Percentiles rank a stretch among this genome's conserved stretches.
phyloP scores from a whole-genome alignment of 2,797 vertebrate species.

The Epinephelus malabaricus region DNA sequence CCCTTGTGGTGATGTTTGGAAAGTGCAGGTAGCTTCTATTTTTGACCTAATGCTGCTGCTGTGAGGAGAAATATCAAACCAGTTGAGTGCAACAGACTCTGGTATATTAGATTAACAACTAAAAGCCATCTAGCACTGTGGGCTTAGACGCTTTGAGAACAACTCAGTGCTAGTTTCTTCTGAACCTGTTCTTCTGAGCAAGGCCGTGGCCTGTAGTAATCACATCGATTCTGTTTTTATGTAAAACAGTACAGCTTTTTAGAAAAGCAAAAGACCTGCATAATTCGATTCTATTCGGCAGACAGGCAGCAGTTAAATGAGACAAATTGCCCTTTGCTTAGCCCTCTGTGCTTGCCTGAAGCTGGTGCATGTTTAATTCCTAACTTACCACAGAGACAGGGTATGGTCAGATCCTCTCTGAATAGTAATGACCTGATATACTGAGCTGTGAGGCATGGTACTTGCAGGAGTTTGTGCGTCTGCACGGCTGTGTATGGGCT shows the following conservation, averaged over 20 bases:
- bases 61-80: constrained; percentile 14
- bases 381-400: constrained; percentile 64
- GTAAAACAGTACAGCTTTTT: constrained; percentile 48
- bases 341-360: constrained; percentile 63
- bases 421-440: constrained; percentile 76
- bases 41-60: constrained; percentile 1
- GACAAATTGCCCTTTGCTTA: constrained; percentile 78
- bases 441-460: constrained; percentile 23
- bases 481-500: constrained; percentile 9
- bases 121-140: constrained; percentile 1
- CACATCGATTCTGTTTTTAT: constrained; percentile 59
- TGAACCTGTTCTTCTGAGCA: background rate
- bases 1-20: constrained; percentile 55
- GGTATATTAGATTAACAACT: background rate
- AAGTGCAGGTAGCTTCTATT: constrained; percentile 18
- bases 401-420: constrained; percentile 53
- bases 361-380: constrained; percentile 75
- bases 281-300: constrained; percentile 63
- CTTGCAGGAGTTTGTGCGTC: constrained; percentile 16
- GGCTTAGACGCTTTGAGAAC: background rate
- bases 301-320: constrained; percentile 73
- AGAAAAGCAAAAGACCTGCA: constrained; percentile 62
- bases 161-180: constrained; percentile 3
- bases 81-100: constrained; percentile 4
- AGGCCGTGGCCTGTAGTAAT: constrained; percentile 39